These are phyloP conservation scores for Geotrupes spiniger DNA, from an alignment of 2,888 invertebrate species.

Conservation along the genomic window DNA sequence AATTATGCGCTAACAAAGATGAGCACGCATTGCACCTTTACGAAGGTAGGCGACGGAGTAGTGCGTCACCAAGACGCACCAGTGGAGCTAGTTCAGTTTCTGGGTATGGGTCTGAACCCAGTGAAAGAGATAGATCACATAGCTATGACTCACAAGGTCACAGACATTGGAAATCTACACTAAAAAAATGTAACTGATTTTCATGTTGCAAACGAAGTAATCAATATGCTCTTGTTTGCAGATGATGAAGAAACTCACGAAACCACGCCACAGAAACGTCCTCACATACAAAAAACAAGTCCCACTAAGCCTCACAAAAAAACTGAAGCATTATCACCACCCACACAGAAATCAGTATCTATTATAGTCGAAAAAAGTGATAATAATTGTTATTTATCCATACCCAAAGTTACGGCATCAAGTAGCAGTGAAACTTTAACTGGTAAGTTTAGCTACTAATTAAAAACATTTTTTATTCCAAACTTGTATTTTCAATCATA, in stretches of 20 bases:
- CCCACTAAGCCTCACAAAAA: constrained; percentile 34
- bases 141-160: constrained; percentile 55
- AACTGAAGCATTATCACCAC: constrained; percentile 31
- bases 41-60: constrained; percentile 45
- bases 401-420: constrained; percentile 72
- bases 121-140: constrained; percentile 66
- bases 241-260: constrained; percentile 54
- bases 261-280: constrained; percentile 32
- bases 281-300: constrained; percentile 40
- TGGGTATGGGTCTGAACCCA: constrained; percentile 75
- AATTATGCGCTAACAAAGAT: constrained; percentile 43
- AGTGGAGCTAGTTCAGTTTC: constrained; percentile 81
- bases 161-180: constrained; percentile 62
- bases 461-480: constrained; percentile 2
- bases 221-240: constrained; percentile 25
- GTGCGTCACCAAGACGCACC: constrained; percentile 61
- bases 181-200: constrained; percentile 57
- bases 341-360: constrained; percentile 48
- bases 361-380: constrained; percentile 53
- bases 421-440: constrained; percentile 76
- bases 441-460: constrained; percentile 49
- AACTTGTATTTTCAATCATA: no score
- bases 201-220: not conserved
- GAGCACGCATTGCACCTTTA: constrained; percentile 46
- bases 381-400: constrained; percentile 63